These are phyloP conservation scores for Sula dactylatra DNA, from an alignment of 2,113 vertebrate genomes.

Conservation along the genomic window DNA sequence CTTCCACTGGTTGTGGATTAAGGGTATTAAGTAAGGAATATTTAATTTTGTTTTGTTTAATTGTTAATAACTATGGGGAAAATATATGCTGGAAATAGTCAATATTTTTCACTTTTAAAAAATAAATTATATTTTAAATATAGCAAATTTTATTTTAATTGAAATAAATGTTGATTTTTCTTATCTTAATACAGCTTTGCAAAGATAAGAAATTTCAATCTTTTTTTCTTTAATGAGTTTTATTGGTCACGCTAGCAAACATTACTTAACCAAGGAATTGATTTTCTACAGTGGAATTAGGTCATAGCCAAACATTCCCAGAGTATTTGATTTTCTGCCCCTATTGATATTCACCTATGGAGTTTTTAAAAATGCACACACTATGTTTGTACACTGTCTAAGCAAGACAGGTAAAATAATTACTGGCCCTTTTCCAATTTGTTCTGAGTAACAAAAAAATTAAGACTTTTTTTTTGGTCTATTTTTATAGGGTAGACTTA, in stretches of 20 bases:
- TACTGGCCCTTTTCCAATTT: neutral
- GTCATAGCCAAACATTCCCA: neutral
- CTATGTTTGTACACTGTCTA: neutral
- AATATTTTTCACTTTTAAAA: neutral
- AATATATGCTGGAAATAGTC: neutral
- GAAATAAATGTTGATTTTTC: neutral
- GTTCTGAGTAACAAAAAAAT: neutral
- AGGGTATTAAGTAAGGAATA: neutral
- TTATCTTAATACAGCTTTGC: neutral
- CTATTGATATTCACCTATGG: neutral
- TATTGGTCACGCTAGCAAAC: neutral
- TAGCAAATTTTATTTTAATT: neutral
- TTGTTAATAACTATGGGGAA: neutral
- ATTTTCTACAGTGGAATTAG: conserved; percentile 35
- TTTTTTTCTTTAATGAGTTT: conserved; percentile 17
- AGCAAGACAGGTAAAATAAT: neutral
- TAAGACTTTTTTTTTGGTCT: neutral
- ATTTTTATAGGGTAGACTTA: neutral
- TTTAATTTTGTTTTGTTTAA: neutral
- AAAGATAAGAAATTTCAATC: conserved; percentile 18
- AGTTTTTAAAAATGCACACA: neutral
- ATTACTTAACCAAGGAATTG: conserved; percentile 22
- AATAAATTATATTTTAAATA: neutral
- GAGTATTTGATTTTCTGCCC: neutral
- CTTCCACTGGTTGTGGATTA: neutral